Evolutionary conservation across 1,140 invertebrate genomes (phyloP), one percentile per base, ranked within the genome.

Genomic region (Bradynema listronoti): DNA sequence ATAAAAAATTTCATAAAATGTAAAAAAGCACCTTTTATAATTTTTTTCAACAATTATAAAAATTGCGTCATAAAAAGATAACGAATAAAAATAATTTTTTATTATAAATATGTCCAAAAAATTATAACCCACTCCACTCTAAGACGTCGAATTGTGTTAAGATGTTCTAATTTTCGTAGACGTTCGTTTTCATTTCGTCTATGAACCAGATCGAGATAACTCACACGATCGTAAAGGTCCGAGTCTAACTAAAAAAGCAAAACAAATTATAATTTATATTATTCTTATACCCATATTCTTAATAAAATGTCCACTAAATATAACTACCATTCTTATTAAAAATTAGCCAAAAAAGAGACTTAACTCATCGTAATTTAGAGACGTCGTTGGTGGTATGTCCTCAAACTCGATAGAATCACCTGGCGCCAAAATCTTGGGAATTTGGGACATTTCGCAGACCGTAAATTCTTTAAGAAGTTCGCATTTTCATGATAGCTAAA

Each of bases 171-270:
- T 32, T 68, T 57, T 24, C 56, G 51, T n/a, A 59, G 52, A 30
- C 56, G 32, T 9, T 45, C 51, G n/a, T 58, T 41, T 9, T 60
- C 58, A 24, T 75, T 52, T 14, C 60, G 41, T 49, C 58, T 32
- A 11, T 29, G 51, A 33, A 73, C 66, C 49, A 73, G 45, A 34
- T 73, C 62, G 14, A 73, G 29, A 25, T 78, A 73, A 14, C 56
- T 61, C 5, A 75, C 59, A 1, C 63, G 61, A 36, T 75, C 71
- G 30, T 73, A 77, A 3, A 73, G 49, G 59, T 73, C 73, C 7
- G 59, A 56, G 47, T 73, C 72, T n/a, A 67, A 45, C 65, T 63
- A 30, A 43, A 66, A 64, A 36, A 5, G 36, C 24, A 7, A 27
- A 29, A 27, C 5, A 22, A 51, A 24, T 25, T 3, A 51, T 24